A percentile compares a stretch with the other conserved stretches of the same genome.
Conservation (phyloP, 2,113 vertebrate genomes). For the Patagioenas fasciata region DNA sequence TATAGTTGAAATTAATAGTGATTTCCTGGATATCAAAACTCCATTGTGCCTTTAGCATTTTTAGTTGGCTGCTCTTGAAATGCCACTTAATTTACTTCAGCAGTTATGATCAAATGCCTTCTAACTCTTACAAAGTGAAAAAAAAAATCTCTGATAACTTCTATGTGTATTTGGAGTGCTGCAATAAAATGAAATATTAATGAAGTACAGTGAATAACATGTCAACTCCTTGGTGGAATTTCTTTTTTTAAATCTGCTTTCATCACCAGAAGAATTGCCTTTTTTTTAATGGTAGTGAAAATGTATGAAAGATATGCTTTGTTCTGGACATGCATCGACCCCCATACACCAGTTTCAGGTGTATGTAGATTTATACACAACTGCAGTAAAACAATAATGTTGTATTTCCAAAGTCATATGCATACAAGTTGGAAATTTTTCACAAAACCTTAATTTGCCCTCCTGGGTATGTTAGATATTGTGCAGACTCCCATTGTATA, state of each 20-base stretch:
- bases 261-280: not conserved
- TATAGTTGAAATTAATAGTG: slow-evolving; percentile 41
- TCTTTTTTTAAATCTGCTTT: not conserved
- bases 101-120: slow-evolving; percentile 54
- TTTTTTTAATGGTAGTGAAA: not conserved
- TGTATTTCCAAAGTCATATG: not conserved
- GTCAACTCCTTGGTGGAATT: slow-evolving; percentile 4
- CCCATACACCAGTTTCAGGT: not conserved
- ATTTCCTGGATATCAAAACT: slow-evolving; percentile 56
- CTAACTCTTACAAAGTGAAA: slow-evolving; percentile 1
- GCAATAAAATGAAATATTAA: slow-evolving; percentile 50
- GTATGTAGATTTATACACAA: not conserved
- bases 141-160: slow-evolving; percentile 14
- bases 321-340: not conserved
- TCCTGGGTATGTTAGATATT: not conserved
- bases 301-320: not conserved
- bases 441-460: slow-evolving; percentile 1
- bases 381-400: not conserved
- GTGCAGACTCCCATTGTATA: not conserved
- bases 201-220: not conserved
- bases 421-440: not conserved
- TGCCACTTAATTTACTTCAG: slow-evolving; percentile 60
- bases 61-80: slow-evolving; percentile 52
- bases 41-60: slow-evolving; percentile 38
- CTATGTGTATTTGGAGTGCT: slow-evolving; percentile 6